These are phyloP conservation scores for Molossus molossus DNA, from an alignment of 2,797 vertebrate species.

Conservation along the genomic window DNA sequence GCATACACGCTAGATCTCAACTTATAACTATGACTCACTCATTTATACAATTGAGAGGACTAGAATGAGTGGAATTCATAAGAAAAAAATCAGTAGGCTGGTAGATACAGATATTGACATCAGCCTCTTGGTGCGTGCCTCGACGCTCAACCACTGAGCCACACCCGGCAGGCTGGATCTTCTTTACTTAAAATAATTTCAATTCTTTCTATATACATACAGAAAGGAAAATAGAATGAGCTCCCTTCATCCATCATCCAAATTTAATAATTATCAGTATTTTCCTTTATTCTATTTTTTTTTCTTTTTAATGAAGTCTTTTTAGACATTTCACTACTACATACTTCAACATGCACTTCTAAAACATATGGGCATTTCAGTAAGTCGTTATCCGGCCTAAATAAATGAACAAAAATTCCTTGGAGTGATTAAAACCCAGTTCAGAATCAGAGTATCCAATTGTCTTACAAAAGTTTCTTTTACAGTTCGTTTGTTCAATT, in stretches of 20 bases:
- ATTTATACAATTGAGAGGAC: not conserved
- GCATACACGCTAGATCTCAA: not conserved
- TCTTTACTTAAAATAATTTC: not conserved
- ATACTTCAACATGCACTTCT: not conserved
- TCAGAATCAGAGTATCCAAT: not conserved
- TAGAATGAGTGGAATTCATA: not conserved
- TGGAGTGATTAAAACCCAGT: not conserved
- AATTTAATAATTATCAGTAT: not conserved
- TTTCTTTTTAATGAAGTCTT: not conserved
- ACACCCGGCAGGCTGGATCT: not conserved
- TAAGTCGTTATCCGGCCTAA: not conserved
- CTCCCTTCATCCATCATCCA: not conserved
- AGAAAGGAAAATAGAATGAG: not conserved
- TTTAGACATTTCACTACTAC: not conserved
- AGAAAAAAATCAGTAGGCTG: not conserved
- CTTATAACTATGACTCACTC: not conserved
- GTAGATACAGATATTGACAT: not conserved
- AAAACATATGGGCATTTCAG: not conserved
- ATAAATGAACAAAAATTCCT: not conserved
- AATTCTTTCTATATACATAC: slow-evolving; percentile 1
- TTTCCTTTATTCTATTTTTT: not conserved
- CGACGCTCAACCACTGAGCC: no score
- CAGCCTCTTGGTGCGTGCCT: no score
- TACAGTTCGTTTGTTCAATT: not conserved
- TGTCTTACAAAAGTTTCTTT: not conserved